Conservation (phyloP, 2,113 vertebrate species). For the Trematocara zebra region DNA sequence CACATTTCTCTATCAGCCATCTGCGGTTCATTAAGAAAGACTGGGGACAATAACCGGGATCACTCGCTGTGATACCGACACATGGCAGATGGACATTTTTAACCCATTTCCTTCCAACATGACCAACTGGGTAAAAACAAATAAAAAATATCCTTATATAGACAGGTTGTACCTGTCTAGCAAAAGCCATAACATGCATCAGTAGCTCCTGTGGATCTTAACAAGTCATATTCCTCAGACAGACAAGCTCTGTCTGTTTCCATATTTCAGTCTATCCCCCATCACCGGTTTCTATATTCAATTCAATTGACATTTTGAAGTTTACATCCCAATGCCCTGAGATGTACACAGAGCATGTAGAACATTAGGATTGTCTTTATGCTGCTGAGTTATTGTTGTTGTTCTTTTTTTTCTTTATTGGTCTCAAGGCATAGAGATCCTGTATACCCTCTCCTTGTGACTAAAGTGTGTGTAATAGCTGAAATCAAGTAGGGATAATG, state of each 20-base stretch:
- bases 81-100: background rate
- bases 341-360: background rate
- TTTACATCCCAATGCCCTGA: slow-evolving; percentile 34
- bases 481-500: background rate
- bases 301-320: slow-evolving; percentile 27
- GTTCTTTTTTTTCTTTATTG: background rate
- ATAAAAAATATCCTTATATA: background rate
- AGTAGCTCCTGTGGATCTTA: slow-evolving; percentile 21
- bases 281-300: slow-evolving; percentile 35
- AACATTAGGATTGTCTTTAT: background rate
- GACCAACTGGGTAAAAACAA: background rate
- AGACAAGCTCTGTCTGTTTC: slow-evolving; percentile 19
- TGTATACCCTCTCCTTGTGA: background rate
- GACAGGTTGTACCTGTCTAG: background rate
- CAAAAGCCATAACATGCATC: slow-evolving; percentile 46
- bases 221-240: slow-evolving; percentile 31
- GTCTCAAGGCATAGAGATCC: background rate
- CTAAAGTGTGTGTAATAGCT: background rate
- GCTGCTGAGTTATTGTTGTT: background rate
- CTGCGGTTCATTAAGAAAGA: background rate
- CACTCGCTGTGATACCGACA: background rate
- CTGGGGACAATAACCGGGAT: background rate
- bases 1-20: background rate
- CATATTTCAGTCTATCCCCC: slow-evolving; percentile 43
- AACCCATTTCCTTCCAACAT: background rate